phyloP scores from a whole-genome alignment of 2,113 vertebrate species.

The Ciconia boyciana region DNA sequence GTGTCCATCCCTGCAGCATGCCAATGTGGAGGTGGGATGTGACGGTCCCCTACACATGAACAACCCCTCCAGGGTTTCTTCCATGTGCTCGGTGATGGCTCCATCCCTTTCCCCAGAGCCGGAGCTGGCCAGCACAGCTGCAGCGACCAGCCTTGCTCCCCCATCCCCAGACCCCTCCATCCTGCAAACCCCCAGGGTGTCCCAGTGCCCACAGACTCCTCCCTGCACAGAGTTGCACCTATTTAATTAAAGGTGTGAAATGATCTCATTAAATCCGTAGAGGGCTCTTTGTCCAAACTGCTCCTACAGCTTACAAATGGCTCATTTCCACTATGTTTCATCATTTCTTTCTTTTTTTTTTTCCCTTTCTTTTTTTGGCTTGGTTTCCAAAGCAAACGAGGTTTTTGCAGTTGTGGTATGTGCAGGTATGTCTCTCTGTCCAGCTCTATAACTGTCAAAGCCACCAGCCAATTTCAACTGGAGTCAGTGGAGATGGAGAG shows the following conservation, averaged over 20 bases:
- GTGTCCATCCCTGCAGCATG: neutral
- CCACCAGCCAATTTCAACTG: neutral
- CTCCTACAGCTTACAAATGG: neutral
- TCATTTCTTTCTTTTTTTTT: neutral
- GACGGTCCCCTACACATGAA: neutral
- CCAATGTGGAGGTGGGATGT: neutral
- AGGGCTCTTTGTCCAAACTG: neutral
- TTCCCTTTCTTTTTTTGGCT: neutral
- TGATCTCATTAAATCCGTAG: neutral
- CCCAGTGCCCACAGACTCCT: neutral
- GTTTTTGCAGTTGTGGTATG: neutral
- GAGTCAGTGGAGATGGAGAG: neutral
- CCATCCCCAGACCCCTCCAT: neutral
- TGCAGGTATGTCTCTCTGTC: neutral
- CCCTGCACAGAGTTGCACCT: neutral
- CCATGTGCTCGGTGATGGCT: accelerated
- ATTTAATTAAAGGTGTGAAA: conserved; percentile 49
- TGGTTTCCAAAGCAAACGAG: neutral
- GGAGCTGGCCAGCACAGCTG: neutral
- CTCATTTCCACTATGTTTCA: neutral
- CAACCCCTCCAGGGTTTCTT: neutral
- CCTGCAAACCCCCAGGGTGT: neutral
- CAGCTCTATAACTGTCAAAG: neutral
- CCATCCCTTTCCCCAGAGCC: neutral
- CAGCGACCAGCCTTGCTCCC: neutral